A percentile compares a stretch with the other conserved stretches of the same genome.
These are phyloP conservation scores for Drosophila kurseongensis DNA, from an alignment of 1,140 invertebrate species.

Conservation along the genomic window DNA sequence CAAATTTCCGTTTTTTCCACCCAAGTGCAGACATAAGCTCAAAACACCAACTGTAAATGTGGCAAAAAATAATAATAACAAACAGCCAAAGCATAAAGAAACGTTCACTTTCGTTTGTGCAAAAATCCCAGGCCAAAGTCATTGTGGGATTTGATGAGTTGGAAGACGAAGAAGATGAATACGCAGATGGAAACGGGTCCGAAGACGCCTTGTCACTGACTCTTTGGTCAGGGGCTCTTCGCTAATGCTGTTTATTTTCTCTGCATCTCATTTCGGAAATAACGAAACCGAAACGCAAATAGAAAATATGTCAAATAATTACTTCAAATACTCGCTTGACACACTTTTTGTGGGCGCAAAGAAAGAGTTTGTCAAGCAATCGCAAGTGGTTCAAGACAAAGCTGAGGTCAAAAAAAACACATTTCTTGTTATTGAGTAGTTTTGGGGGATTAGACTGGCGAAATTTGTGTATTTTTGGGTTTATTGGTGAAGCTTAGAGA, in stretches of 20 bases:
- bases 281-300: slow-evolving; percentile 55
- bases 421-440: slow-evolving; percentile 9
- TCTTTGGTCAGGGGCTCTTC: slow-evolving; percentile 35
- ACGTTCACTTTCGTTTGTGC: slow-evolving; percentile 74
- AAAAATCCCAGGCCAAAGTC: slow-evolving; percentile 63
- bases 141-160: slow-evolving; percentile 40
- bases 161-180: slow-evolving; percentile 41
- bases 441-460: slow-evolving; percentile 21
- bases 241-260: slow-evolving; percentile 76
- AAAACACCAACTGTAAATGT: slow-evolving; percentile 36
- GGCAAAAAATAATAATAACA: slow-evolving; percentile 36
- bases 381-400: slow-evolving; percentile 28
- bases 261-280: slow-evolving; percentile 60
- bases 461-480: slow-evolving; percentile 33
- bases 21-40: slow-evolving; percentile 26
- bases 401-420: slow-evolving; percentile 26
- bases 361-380: slow-evolving; percentile 47
- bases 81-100: slow-evolving; percentile 24
- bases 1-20: slow-evolving; percentile 50
- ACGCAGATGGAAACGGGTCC: slow-evolving; percentile 52
- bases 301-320: slow-evolving; percentile 81
- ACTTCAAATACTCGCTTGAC: slow-evolving; percentile 73
- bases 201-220: slow-evolving; percentile 58
- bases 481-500: slow-evolving; percentile 52
- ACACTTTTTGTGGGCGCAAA: slow-evolving; percentile 52